Evolutionary conservation across 2,888 invertebrate species (phyloP).

Genomic region (Nesidiocoris tenuis): DNA sequence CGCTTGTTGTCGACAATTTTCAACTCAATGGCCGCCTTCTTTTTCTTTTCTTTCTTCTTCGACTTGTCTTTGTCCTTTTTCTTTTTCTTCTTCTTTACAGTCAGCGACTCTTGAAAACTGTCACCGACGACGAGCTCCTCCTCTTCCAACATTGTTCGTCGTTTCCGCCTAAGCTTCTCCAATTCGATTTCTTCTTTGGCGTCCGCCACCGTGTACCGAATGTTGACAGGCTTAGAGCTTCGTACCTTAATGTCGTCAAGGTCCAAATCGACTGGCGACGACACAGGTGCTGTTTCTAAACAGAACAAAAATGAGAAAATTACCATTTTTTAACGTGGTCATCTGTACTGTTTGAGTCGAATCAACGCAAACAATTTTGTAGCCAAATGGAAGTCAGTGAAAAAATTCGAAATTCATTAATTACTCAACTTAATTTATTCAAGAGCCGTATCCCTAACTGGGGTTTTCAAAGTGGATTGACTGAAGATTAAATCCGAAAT

Average conservation of each 20-base stretch:
- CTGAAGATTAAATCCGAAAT: too few species aligned
- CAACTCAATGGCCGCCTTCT: constrained; percentile 13
- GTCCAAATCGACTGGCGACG: background rate
- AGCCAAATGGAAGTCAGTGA: too few species aligned
- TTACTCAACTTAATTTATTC: too few species aligned
- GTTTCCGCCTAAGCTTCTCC: constrained; percentile 19
- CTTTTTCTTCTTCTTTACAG: constrained; percentile 32
- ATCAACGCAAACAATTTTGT: too few species aligned
- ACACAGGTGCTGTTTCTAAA: background rate
- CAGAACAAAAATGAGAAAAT: too few species aligned
- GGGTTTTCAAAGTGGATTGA: too few species aligned
- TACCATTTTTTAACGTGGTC: too few species aligned
- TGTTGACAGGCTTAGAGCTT: background rate
- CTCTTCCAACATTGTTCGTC: constrained; percentile 21
- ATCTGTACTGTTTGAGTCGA: too few species aligned
- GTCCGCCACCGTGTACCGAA: constrained; percentile 30
- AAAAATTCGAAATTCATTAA: too few species aligned
- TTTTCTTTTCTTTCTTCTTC: constrained; percentile 34
- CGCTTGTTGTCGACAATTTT: constrained; percentile 23
- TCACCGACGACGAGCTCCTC: constrained; percentile 7
- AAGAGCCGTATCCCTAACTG: too few species aligned
- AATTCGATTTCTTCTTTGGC: constrained; percentile 30
- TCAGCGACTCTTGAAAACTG: background rate
- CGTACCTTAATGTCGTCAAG: background rate
- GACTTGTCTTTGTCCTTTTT: constrained; percentile 28